Evolutionary conservation across 2,888 invertebrate genomes (phyloP), one percentile per base, ranked within the genome.

Genomic region (Acheta domesticus): DNA sequence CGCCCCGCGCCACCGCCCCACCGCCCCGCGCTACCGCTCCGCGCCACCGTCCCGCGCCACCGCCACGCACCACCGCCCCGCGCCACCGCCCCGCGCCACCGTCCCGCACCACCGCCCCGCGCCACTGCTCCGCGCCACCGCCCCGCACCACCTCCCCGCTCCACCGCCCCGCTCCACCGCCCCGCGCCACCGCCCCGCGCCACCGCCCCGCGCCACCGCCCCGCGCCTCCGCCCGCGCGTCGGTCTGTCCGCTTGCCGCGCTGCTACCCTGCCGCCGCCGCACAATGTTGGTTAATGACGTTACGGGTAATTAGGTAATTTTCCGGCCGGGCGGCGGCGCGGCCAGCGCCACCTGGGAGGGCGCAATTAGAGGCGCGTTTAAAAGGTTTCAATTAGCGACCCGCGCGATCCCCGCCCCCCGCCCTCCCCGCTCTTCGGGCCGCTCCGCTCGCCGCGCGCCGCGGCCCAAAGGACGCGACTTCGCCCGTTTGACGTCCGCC

Each of bases 251-350:
- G 62, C n/a, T 62, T n/a, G 62, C 62, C 62, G 62, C 14, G 62
- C n/a, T 62, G 62, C 62, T 62, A 14, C 62, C 62, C 62, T 14
- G 48, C 36, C 76, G 48, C 23, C 48, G 48, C 76, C 48, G 49
- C 80, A 77, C 80, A 77, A 80, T 80, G 77, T 80, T 78, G 77
- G 76, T 80, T 75, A 77, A 76, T 79, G 80, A 80, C 77, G 80
- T 80, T 50, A 79, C 75, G 80, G 82, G 77, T 82, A 82, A 82
- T 82, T 82, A 82, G 79, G 80, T 80, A 82, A 82, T 81, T 82
- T 80, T 80, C 76, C 80, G 80, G 74, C 76, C 73, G 74, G 36
- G 36, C 36, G 14, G 74, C 48, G 21, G 14, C 62, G 36, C 78
- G 36, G 74, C 48, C 74, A 50, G 21, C 23, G 49, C 79, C 74